A percentile compares a stretch with the other conserved stretches of the same genome.
These are phyloP conservation scores for Apodemus agrarius DNA, from an alignment of 2,797 vertebrate species.

Conservation along the genomic window DNA sequence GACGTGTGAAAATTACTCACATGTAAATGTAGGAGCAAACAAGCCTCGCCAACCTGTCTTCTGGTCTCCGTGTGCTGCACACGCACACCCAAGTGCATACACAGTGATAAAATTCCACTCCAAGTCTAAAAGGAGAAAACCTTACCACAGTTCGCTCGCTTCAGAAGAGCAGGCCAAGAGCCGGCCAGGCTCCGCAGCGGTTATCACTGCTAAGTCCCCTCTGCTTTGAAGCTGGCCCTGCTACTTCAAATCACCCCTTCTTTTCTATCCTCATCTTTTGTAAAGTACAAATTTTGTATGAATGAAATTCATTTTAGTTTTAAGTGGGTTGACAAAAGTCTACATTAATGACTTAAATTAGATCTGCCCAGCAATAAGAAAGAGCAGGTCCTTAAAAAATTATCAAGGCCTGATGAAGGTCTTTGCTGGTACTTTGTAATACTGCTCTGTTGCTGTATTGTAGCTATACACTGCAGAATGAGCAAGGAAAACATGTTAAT, in stretches of 20 bases:
- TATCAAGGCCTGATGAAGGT: background rate
- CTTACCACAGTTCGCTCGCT: constrained; percentile 7
- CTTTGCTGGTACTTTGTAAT: background rate
- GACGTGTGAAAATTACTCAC: too few relatives aligned
- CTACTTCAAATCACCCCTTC: background rate
- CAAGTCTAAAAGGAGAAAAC: constrained; percentile 3
- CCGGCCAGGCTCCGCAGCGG: background rate
- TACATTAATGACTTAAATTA: background rate
- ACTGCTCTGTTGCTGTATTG: background rate
- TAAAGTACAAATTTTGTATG: background rate
- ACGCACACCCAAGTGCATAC: background rate
- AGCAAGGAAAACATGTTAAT: constrained; percentile 32
- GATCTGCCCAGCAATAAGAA: background rate
- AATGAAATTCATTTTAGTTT: constrained; percentile 40
- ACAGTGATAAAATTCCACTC: background rate
- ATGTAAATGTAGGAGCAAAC: constrained; percentile 37
- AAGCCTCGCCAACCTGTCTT: background rate
- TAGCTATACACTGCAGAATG: background rate
- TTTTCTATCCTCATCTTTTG: constrained; percentile 17
- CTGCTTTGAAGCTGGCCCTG: background rate
- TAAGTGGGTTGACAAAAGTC: background rate
- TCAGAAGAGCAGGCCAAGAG: background rate
- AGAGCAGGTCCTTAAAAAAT: constrained; percentile 26
- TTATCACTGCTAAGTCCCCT: constrained; percentile 12
- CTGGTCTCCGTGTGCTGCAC: background rate